phyloP scores from a whole-genome alignment of 30 jellyfish, hydroid and myxozoan genomes.

The Mastigias papua region DNA sequence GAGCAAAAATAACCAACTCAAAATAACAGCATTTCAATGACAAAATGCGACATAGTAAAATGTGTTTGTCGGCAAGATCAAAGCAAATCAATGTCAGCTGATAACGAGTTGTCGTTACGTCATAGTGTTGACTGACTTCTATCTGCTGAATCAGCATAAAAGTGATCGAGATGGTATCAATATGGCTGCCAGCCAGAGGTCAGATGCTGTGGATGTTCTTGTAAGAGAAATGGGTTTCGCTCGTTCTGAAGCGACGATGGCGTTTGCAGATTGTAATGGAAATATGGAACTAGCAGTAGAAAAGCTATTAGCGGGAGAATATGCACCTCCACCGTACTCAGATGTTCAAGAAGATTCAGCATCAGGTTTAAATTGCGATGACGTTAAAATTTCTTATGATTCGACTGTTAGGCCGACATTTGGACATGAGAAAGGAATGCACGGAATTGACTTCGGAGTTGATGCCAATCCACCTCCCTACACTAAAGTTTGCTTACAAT shows the following conservation, averaged over 20 bases:
- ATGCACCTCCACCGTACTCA: constrained; percentile 95
- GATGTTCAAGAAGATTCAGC: constrained; percentile 8
- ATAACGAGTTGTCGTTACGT: not conserved
- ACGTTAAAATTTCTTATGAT: not conserved
- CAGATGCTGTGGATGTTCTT: constrained; percentile 29
- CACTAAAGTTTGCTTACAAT: constrained; percentile 54
- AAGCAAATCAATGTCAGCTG: too few relatives aligned
- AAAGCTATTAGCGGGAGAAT: constrained; percentile 73
- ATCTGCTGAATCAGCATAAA: not conserved
- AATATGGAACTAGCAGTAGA: constrained; percentile 78
- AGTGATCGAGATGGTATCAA: not conserved
- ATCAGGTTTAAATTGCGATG: not conserved
- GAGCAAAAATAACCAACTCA: too few relatives aligned
- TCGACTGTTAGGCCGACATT: not conserved
- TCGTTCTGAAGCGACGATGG: constrained; percentile 84
- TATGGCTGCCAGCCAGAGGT: constrained; percentile 47
- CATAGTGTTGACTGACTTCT: not conserved
- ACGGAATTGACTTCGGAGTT: not conserved
- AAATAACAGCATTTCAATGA: too few relatives aligned
- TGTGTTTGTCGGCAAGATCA: not conserved
- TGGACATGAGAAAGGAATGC: not conserved
- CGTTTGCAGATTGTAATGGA: constrained; percentile 79
- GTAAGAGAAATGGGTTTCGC: constrained; percentile 90
- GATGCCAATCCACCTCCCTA: constrained; percentile 81
- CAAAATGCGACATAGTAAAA: too few relatives aligned